These are phyloP conservation scores for Penaeus monodon DNA, from an alignment of 2,888 invertebrate genomes.

Conservation along the genomic window DNA sequence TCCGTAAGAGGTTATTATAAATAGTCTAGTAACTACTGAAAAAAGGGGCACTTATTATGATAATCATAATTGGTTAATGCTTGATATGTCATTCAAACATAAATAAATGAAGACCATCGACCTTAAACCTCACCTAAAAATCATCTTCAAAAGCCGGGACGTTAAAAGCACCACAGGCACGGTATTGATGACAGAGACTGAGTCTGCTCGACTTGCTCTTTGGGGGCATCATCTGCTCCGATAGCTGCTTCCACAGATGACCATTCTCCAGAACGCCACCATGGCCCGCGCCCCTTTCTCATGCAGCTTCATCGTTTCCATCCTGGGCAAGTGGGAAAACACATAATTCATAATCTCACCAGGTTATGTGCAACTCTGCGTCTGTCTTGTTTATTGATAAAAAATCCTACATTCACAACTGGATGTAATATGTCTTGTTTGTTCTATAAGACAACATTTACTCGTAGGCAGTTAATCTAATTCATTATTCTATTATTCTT, in stretches of 20 bases:
- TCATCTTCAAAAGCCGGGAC: conserved; percentile 98
- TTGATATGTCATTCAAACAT: conserved; percentile 60
- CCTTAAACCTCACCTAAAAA: conserved; percentile 77
- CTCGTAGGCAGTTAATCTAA: too few species aligned
- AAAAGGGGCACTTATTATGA: neutral
- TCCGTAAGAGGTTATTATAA: too few species aligned
- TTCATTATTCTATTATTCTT: too few species aligned
- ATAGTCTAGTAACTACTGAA: neutral
- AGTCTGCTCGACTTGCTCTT: conserved; percentile 82
- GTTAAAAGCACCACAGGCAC: conserved; percentile 97
- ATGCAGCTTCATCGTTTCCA: conserved; percentile 86
- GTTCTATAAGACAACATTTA: too few species aligned
- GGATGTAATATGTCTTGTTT: too few species aligned
- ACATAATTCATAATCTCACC: conserved; percentile 24
- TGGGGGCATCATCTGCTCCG: conserved; percentile 87
- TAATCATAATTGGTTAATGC: neutral
- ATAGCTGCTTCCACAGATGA: conserved; percentile 90
- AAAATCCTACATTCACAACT: too few species aligned
- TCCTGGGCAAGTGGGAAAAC: conserved; percentile 72
- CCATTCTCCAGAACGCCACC: conserved; percentile 89
- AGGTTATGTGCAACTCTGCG: neutral
- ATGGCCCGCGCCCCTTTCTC: conserved; percentile 87
- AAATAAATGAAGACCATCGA: conserved; percentile 31
- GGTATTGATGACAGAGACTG: conserved; percentile 85
- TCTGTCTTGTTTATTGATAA: too few species aligned